Evolutionary conservation across 1,140 invertebrate genomes (phyloP).

Genomic region (Trichonephila inaurata): DNA sequence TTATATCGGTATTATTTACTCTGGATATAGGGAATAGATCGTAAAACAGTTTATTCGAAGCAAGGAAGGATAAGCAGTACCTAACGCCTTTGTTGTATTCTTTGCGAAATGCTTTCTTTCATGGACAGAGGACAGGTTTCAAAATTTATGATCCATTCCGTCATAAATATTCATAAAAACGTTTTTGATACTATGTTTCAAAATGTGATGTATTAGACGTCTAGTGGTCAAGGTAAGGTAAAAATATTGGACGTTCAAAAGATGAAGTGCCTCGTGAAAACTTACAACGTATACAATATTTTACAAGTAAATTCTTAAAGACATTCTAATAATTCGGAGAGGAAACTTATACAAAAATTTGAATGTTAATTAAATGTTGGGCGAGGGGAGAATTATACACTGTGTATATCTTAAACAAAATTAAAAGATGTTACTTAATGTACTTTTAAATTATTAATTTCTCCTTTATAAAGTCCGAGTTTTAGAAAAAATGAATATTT

Average conservation of each 20-base stretch:
- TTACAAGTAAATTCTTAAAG: background rate
- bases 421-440: too few species aligned
- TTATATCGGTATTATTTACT: background rate
- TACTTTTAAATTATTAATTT: too few species aligned
- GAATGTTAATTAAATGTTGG: background rate
- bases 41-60: background rate
- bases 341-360: background rate
- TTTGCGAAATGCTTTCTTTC: background rate
- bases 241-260: background rate
- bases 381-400: too few species aligned
- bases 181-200: conserved; percentile 4
- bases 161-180: conserved; percentile 20
- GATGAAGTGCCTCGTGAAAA: too few species aligned
- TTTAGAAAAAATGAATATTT: too few species aligned
- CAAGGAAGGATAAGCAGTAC: background rate
- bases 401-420: too few species aligned
- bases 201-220: conserved; percentile 18
- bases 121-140: background rate
- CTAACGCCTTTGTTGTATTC: background rate
- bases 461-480: too few species aligned
- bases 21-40: background rate
- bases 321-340: background rate
- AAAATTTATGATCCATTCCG: conserved; percentile 5
- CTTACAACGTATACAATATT: background rate
- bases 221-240: conserved; percentile 8